phyloP scores from a whole-genome alignment of 2,888 invertebrate species.

The Dynastes grantii region DNA sequence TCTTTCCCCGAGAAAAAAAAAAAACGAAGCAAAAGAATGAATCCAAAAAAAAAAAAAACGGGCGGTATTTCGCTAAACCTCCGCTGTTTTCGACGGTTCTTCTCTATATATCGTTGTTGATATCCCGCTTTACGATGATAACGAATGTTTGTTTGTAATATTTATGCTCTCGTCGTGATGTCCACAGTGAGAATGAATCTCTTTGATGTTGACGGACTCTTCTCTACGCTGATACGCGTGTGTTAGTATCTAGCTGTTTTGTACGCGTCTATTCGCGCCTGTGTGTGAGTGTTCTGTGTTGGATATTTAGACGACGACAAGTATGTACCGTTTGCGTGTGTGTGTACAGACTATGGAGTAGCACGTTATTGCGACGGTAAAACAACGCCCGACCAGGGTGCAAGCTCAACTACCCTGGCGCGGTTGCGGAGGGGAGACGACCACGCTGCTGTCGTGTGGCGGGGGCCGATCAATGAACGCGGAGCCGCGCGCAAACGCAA shows the following conservation, averaged over 20 bases:
- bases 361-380: conserved; percentile 40
- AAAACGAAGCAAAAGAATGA: conserved; percentile 38
- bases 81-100: background rate
- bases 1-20: conserved; percentile 45
- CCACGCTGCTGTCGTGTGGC: conserved; percentile 57
- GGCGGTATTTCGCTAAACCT: conserved; percentile 53
- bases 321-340: background rate
- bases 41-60: conserved; percentile 39
- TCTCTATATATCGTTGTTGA: conserved; percentile 1
- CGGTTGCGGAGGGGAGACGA: conserved; percentile 61
- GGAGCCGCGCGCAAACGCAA: conserved; percentile 60
- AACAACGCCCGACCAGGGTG: conserved; percentile 67
- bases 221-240: background rate
- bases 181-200: conserved; percentile 18
- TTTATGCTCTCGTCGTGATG: conserved; percentile 12
- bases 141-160: conserved; percentile 15
- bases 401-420: conserved; percentile 66
- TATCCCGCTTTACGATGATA: background rate
- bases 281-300: background rate
- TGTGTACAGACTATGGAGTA: conserved; percentile 7
- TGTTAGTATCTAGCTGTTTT: background rate
- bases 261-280: background rate
- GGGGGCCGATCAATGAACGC: conserved; percentile 68
- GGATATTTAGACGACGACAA: too few relatives aligned
- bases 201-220: conserved; percentile 9